These are phyloP conservation scores for Timandra comae DNA, from an alignment of 2,888 invertebrate genomes.

Conservation along the genomic window DNA sequence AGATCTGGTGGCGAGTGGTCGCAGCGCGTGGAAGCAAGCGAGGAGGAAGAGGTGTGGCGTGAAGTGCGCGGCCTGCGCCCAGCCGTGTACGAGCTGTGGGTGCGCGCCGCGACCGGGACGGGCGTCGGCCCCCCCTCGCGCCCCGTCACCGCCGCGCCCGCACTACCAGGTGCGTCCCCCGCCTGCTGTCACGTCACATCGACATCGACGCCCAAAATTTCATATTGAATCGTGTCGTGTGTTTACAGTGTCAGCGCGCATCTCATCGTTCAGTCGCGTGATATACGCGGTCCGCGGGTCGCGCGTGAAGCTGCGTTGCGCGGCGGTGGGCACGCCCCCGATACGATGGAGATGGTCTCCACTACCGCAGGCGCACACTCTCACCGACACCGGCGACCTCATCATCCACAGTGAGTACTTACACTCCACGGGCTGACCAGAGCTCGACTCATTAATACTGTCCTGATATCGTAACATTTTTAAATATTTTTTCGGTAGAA, in stretches of 20 bases:
- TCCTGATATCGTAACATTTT: no score
- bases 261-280: constrained; percentile 84
- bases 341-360: constrained; percentile 79
- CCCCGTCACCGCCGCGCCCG: constrained; percentile 74
- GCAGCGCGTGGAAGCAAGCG: constrained; percentile 42
- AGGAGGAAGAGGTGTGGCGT: constrained; percentile 54
- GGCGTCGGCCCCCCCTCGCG: constrained; percentile 80
- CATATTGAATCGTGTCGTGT: no score
- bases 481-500: no score
- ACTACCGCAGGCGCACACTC: constrained; percentile 71
- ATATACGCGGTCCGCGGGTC: constrained; percentile 79
- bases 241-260: constrained; percentile 81
- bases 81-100: constrained; percentile 89
- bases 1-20: constrained; percentile 57
- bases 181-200: no score
- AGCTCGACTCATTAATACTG: no score
- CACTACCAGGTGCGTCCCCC: constrained; percentile 47
- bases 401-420: constrained; percentile 80
- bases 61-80: constrained; percentile 82
- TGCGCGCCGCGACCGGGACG: constrained; percentile 80
- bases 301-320: constrained; percentile 80
- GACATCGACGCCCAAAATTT: no score
- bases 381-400: constrained; percentile 78
- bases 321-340: constrained; percentile 79
- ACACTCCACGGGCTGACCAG: no score